phyloP scores from a whole-genome alignment of 2,113 vertebrate genomes.

The Takifugu flavidus region DNA sequence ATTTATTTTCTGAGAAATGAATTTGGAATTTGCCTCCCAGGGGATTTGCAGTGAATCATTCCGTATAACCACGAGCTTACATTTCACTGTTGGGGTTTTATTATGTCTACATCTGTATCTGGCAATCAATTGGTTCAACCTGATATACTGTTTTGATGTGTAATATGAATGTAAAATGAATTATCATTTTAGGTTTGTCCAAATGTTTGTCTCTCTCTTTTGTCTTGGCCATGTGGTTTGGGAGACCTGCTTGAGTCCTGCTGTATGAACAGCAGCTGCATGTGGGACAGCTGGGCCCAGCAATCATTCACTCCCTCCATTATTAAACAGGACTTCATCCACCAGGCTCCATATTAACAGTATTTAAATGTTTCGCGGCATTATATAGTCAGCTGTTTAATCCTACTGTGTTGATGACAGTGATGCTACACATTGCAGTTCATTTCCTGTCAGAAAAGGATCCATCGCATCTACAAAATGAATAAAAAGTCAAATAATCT shows the following conservation, averaged over 20 bases:
- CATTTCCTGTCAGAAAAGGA: too few relatives aligned
- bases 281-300: conserved; percentile 29
- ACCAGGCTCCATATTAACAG: conserved; percentile 19
- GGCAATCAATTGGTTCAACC: conserved; percentile 6
- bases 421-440: not conserved
- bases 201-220: conserved; percentile 9
- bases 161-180: conserved; percentile 14
- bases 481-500: too few relatives aligned
- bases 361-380: conserved; percentile 27
- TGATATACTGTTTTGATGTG: conserved; percentile 1
- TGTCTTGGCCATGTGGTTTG: conserved; percentile 5
- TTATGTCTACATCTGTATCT: conserved; percentile 15
- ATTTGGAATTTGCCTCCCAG: not conserved
- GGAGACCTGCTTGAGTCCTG: conserved; percentile 5
- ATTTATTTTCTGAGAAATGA: not conserved
- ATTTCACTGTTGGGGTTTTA: conserved; percentile 15
- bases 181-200: conserved; percentile 11
- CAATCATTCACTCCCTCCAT: conserved; percentile 25
- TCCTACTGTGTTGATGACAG: not conserved
- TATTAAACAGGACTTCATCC: conserved; percentile 39
- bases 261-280: conserved; percentile 34
- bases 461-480: too few relatives aligned
- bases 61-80: not conserved
- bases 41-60: conserved; percentile 5
- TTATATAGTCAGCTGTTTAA: not conserved